A percentile compares a stretch with the other conserved stretches of the same genome.
These are phyloP conservation scores for Prochilodus magdalenae DNA, from an alignment of 2,113 vertebrate species.

Conservation along the genomic window DNA sequence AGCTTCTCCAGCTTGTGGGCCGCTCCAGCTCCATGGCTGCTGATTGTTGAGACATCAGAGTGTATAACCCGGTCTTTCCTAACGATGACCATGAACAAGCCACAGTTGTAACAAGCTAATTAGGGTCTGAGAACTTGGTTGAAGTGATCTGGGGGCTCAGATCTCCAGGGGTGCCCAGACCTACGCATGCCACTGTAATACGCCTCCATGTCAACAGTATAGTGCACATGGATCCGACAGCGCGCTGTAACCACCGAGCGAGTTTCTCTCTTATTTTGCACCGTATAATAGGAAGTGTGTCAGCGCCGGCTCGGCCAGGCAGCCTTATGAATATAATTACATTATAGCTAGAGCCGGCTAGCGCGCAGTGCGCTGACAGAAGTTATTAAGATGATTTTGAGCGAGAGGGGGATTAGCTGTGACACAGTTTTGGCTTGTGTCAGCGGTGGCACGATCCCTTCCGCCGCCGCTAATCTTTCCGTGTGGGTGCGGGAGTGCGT, in stretches of 20 bases:
- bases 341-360: background rate
- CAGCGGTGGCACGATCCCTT: background rate
- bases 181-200: too few relatives aligned
- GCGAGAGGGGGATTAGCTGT: slow-evolving; percentile 24
- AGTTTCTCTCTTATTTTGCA: background rate
- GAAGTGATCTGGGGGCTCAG: too few relatives aligned
- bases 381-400: slow-evolving; percentile 16
- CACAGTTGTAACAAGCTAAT: too few relatives aligned
- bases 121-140: too few relatives aligned
- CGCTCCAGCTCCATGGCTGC: too few relatives aligned
- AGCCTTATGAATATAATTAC: slow-evolving; percentile 5
- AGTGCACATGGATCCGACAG: too few relatives aligned
- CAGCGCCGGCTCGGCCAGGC: background rate
- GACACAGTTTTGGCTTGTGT: slow-evolving; percentile 6
- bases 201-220: too few relatives aligned
- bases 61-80: too few relatives aligned
- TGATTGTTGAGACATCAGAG: too few relatives aligned
- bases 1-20: too few relatives aligned
- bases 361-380: slow-evolving; percentile 3
- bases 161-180: too few relatives aligned
- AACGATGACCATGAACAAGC: too few relatives aligned
- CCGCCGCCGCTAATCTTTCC: slow-evolving; percentile 8
- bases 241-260: background rate
- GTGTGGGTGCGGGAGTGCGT: background rate
- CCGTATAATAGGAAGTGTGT: background rate